phyloP scores from a whole-genome alignment of 2,113 vertebrate species.

The Shinisaurus crocodilurus region DNA sequence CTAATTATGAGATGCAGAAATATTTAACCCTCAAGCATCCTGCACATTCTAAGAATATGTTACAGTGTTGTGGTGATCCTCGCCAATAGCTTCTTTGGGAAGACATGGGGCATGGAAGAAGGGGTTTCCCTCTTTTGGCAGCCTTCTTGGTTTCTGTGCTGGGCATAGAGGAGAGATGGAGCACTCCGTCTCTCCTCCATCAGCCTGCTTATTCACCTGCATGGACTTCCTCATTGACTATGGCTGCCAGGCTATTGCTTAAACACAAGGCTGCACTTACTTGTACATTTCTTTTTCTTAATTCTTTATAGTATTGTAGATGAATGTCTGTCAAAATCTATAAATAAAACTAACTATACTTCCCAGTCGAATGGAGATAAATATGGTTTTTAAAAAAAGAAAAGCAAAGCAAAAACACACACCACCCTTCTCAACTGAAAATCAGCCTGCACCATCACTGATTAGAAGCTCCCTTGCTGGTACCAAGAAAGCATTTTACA shows the following conservation, averaged over 20 bases:
- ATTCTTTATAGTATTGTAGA: background rate
- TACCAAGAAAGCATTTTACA: slow-evolving; percentile 21
- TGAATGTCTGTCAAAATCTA: background rate
- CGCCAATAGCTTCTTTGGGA: slow-evolving; percentile 55
- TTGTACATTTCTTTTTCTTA: background rate
- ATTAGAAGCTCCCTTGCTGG: background rate
- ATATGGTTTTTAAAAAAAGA: background rate
- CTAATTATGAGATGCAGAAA: slow-evolving; percentile 61
- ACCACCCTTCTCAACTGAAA: slow-evolving; percentile 18
- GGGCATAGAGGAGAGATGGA: background rate
- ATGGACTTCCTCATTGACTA: background rate
- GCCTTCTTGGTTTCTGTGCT: background rate
- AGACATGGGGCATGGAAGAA: background rate
- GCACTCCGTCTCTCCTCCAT: background rate
- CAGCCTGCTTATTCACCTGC: background rate
- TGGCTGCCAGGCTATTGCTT: background rate
- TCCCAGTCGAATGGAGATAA: background rate
- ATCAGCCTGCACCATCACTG: background rate
- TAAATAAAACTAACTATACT: background rate
- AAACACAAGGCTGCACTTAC: background rate
- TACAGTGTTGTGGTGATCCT: slow-evolving; percentile 21
- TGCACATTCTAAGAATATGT: slow-evolving; percentile 33
- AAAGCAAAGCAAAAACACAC: background rate
- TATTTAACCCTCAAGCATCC: slow-evolving; percentile 45
- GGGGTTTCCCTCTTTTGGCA: background rate